These are phyloP conservation scores for Myxocyprinus asiaticus DNA, from an alignment of 2,113 vertebrate species.

Conservation along the genomic window DNA sequence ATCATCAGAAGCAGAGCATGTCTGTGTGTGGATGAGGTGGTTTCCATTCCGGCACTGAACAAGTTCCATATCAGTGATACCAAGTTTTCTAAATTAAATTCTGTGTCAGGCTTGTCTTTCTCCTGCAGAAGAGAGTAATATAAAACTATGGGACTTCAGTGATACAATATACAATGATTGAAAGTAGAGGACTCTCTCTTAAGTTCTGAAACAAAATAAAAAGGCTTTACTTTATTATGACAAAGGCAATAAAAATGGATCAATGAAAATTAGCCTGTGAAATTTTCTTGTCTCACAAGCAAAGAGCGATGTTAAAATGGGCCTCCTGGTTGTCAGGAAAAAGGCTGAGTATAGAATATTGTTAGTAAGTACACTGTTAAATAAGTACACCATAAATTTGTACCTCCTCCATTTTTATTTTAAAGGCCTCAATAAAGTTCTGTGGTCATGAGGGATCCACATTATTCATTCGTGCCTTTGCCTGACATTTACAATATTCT, in stretches of 20 bases:
- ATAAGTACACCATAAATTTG: background rate
- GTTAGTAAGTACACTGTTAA: no score
- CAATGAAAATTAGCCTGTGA: no score
- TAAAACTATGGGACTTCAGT: no score
- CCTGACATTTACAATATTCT: conserved; percentile 44
- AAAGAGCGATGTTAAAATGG: no score
- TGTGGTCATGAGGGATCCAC: conserved; percentile 54
- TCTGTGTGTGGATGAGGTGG: conserved; percentile 65
- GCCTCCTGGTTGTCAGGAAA: no score
- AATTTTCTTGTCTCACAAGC: no score
- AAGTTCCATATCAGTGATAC: conserved; percentile 54
- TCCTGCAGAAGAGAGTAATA: conserved; percentile 55
- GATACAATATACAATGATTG: no score
- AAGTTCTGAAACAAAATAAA: no score
- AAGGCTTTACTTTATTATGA: no score
- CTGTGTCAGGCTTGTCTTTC: conserved; percentile 46
- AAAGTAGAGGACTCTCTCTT: no score
- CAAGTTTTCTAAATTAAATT: conserved; percentile 63
- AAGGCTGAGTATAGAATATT: no score
- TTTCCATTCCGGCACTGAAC: conserved; percentile 71
- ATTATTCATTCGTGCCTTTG: conserved; percentile 54
- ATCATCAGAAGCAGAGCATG: conserved; percentile 69
- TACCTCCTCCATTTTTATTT: conserved; percentile 70
- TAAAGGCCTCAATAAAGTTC: conserved; percentile 67
- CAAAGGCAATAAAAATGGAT: no score